Base-by-base conservation (phyloP, 2,888 invertebrate genomes). In the Thecophora atra region DNA sequence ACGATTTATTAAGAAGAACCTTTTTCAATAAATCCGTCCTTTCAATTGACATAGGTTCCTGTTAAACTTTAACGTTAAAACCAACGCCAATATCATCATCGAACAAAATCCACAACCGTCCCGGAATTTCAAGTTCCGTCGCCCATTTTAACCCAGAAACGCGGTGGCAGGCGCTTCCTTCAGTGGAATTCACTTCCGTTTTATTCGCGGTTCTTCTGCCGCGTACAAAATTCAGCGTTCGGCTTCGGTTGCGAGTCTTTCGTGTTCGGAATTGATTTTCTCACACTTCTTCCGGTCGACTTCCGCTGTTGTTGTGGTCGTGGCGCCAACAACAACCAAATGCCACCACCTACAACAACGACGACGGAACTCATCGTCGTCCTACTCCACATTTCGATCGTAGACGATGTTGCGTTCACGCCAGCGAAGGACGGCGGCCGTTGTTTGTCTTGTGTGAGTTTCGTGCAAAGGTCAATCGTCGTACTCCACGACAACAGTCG, bases 211-310 rank as follows among this genome's bases (percentile, higher is more conserved):
- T 21, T 17, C 15, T 30, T 28, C 6, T 30, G 19, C 21, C n/a
- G 15, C 30, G n/a, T n/a, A n/a, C n/a, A n/a, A n/a, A n/a, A n/a
- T n/a, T n/a, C n/a, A n/a, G n/a, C n/a, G n/a, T n/a, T 60, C 19
- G 15, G 60, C 2, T 60, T 13, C 6, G 30, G 26, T 60, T 47
- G 11, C 37, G 37, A 37, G 37, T 44, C 19, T 67, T 67, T 54
- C 26, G 67, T 52, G n/a, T 67, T 30, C 19, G 28, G n/a, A 56
- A 73, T 73, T 71, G 73, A 73, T 73, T 73, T 73, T 73, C 71
- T 54, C 73, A 69, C 60, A 65, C 73, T 17, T 26, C 19, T n/a
- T 17, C 17, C 47, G 11, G 13, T 21, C 26, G 8, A 26, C 30
- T 13, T n/a, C 30, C 24, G 26, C 26, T n/a, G n/a, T n/a, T n/a